A percentile compares a stretch with the other conserved stretches of the same genome.
Conservation (phyloP, 2,888 invertebrate genomes). For the Parnassius glacialis region DNA sequence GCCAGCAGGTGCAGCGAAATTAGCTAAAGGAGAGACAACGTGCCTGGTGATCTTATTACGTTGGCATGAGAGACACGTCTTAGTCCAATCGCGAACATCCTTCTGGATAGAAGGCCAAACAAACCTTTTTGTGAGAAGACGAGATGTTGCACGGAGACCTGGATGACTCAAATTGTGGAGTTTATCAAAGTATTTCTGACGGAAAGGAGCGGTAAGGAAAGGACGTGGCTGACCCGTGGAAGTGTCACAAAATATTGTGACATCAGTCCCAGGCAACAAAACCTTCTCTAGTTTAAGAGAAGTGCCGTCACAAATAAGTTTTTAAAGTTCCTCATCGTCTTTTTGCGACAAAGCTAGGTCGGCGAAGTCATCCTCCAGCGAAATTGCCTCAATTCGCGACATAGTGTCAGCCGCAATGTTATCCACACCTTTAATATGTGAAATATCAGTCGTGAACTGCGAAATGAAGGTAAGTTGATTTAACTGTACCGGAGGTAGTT, state of each 20-base stretch:
- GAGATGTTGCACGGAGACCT: background rate
- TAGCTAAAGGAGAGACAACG: background rate
- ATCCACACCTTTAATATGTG: too few relatives aligned
- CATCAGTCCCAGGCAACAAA: background rate
- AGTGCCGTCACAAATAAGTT: background rate
- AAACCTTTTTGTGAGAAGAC: background rate
- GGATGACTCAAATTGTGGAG: slow-evolving; percentile 4
- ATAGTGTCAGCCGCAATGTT: too few relatives aligned
- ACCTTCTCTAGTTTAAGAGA: slow-evolving; percentile 1
- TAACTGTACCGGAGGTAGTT: slow-evolving; percentile 7
- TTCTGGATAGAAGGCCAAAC: background rate
- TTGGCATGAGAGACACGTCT: too few relatives aligned
- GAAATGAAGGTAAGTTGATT: slow-evolving; percentile 5
- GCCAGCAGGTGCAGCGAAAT: slow-evolving; percentile 4
- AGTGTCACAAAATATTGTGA: slow-evolving; percentile 6
- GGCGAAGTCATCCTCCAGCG: too few relatives aligned
- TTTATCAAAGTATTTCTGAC: background rate
- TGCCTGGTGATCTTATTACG: background rate
- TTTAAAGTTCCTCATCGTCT: background rate
- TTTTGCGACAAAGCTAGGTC: too few relatives aligned
- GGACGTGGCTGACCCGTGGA: background rate
- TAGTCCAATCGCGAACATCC: background rate
- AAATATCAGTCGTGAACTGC: background rate
- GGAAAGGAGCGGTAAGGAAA: background rate
- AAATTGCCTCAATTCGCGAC: too few relatives aligned